Evolutionary conservation across 2,797 vertebrate genomes (phyloP).

Genomic region (Myotis vivesi): DNA sequence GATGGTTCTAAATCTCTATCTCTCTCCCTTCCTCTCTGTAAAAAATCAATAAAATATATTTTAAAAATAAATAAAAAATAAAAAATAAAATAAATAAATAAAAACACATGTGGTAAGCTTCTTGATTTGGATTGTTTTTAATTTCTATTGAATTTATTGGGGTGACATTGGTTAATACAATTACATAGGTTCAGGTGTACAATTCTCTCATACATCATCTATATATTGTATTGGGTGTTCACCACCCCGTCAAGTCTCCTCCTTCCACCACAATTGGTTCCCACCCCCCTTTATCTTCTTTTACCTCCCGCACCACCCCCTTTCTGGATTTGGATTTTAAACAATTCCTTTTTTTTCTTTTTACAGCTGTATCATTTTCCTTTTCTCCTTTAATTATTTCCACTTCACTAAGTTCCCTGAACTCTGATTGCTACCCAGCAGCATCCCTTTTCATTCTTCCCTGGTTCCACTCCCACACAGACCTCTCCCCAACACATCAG

Average conservation of each 20-base stretch:
- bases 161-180: neutral
- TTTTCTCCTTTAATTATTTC: slow-evolving; percentile 18
- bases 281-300: neutral
- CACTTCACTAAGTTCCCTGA: neutral
- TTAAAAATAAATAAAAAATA: too few species aligned
- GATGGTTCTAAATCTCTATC: too few species aligned
- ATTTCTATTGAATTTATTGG: neutral
- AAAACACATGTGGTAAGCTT: neutral
- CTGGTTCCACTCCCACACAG: neutral
- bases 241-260: neutral
- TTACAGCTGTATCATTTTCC: neutral
- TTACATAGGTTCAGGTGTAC: neutral
- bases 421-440: neutral
- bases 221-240: neutral
- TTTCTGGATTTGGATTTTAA: neutral
- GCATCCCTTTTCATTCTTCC: neutral
- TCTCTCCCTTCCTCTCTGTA: too few species aligned
- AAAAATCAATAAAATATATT: too few species aligned
- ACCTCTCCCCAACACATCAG: neutral
- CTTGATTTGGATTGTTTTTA: neutral
- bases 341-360: neutral
- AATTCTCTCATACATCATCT: neutral
- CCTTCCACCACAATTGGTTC: neutral
- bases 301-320: neutral
- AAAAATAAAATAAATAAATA: neutral